These are phyloP conservation scores for Dexiosoma caninum DNA, from an alignment of 2,888 invertebrate species.

Conservation along the genomic window DNA sequence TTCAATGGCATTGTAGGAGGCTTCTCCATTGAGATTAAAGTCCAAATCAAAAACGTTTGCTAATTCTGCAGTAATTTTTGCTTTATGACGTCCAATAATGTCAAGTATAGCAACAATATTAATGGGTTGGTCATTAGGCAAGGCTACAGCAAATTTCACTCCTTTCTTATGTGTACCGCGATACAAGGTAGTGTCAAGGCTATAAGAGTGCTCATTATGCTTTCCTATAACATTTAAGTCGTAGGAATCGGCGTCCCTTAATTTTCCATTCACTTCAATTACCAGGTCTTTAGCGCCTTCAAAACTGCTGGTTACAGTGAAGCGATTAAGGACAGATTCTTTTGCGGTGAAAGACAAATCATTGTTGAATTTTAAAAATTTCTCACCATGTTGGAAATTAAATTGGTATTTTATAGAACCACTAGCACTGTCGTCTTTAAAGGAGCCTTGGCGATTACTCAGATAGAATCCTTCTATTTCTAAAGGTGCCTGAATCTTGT, in stretches of 20 bases:
- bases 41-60: conserved; percentile 80
- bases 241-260: conserved; percentile 75
- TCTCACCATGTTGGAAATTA: conserved; percentile 70
- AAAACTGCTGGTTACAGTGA: conserved; percentile 78
- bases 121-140: conserved; percentile 77
- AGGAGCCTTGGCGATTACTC: conserved; percentile 67
- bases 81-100: conserved; percentile 80
- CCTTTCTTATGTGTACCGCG: conserved; percentile 80
- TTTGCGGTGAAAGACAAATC: conserved; percentile 71
- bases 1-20: conserved; percentile 81
- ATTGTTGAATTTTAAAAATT: conserved; percentile 76
- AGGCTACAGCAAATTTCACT: conserved; percentile 80
- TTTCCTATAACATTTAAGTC: conserved; percentile 77
- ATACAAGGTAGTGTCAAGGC: conserved; percentile 79
- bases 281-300: conserved; percentile 80
- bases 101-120: conserved; percentile 72
- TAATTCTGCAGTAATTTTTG: conserved; percentile 80
- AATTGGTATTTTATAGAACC: conserved; percentile 67
- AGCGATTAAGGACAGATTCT: conserved; percentile 78
- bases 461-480: conserved; percentile 71
- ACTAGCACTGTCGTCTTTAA: conserved; percentile 57
- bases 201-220: conserved; percentile 81
- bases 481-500: conserved; percentile 67
- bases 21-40: conserved; percentile 80
- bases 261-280: conserved; percentile 76